phyloP scores from a whole-genome alignment of 1,140 invertebrate genomes.

The Trypoxylus dichotomus region DNA sequence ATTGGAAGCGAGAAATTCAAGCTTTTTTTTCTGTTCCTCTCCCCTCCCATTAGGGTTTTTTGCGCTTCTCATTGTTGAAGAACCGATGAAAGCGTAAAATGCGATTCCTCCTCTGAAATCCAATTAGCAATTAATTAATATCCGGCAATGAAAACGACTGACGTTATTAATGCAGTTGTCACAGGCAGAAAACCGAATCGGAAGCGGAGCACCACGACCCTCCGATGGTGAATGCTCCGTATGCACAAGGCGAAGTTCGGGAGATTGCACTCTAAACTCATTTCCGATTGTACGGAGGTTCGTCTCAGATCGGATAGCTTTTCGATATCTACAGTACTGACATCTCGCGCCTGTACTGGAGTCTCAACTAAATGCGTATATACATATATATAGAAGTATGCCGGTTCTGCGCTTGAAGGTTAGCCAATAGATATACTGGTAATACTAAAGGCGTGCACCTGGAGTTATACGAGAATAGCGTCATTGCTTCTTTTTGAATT shows the following conservation, averaged over 20 bases:
- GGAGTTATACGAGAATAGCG: no score
- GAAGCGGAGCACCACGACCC: not conserved
- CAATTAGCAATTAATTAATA: conserved; percentile 26
- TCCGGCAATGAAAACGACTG: conserved; percentile 20
- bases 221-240: not conserved
- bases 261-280: conserved; percentile 13
- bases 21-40: not conserved
- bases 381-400: not conserved
- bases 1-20: no score
- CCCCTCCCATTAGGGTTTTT: not conserved
- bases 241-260: not conserved
- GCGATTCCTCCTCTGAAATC: not conserved
- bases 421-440: no score
- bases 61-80: not conserved
- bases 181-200: conserved; percentile 7
- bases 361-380: not conserved
- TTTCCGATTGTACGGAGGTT: conserved; percentile 9
- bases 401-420: not conserved
- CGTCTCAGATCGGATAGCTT: not conserved
- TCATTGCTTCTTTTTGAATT: no score
- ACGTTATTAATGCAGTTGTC: conserved; percentile 25
- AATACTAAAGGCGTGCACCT: no score
- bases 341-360: not conserved
- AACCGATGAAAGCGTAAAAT: conserved; percentile 13
- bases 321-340: not conserved